phyloP scores from a whole-genome alignment of 2,113 vertebrate species.

The Albula goreensis region DNA sequence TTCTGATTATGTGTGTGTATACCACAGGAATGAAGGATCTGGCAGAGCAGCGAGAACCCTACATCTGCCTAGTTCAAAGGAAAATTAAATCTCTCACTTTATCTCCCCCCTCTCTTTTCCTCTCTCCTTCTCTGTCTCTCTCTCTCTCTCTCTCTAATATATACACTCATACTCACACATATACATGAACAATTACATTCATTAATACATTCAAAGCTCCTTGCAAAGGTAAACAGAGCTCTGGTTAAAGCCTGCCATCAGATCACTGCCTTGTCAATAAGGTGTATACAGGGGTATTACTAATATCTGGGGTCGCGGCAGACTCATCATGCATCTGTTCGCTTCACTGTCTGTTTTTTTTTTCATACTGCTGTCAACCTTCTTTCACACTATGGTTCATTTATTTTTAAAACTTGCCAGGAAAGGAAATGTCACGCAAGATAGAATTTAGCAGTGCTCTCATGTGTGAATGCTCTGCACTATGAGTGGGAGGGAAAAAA shows the following conservation, averaged over 20 bases:
- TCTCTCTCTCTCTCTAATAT: constrained; percentile 19
- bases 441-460: constrained; percentile 34
- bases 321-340: constrained; percentile 24
- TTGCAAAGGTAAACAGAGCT: not conserved
- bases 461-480: constrained; percentile 23
- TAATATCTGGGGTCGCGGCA: constrained; percentile 18
- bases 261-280: constrained; percentile 33
- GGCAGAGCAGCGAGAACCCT: constrained; percentile 17
- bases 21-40: constrained; percentile 31
- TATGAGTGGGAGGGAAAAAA: not conserved
- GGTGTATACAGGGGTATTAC: constrained; percentile 19
- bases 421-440: constrained; percentile 42
- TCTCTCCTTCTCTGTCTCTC: constrained; percentile 14
- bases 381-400: constrained; percentile 26
- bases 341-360: not conserved
- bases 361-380: constrained; percentile 30
- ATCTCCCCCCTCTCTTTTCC: constrained; percentile 14
- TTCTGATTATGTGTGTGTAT: constrained; percentile 30
- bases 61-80: constrained; percentile 26
- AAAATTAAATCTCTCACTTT: not conserved
- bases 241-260: constrained; percentile 25
- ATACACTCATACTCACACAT: constrained; percentile 20
- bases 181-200: not conserved
- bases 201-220: not conserved
- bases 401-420: constrained; percentile 44